Evolutionary conservation across 2,113 vertebrate species (phyloP).

Genomic region (Coryphaenoides rupestris): DNA sequence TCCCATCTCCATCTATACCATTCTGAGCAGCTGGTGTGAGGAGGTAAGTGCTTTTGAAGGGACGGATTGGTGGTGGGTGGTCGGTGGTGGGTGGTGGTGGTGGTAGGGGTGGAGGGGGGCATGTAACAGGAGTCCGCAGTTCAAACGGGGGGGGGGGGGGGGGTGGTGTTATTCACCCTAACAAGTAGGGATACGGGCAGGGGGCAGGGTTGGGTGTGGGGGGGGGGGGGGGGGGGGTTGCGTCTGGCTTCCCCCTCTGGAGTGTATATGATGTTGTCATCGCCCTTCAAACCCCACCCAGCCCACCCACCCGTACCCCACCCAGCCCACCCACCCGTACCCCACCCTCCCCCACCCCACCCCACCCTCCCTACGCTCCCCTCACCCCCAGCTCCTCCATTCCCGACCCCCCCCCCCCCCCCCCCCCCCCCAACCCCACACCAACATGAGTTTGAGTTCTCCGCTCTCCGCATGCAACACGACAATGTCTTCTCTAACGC

Average conservation of each 20-base stretch:
- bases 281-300: no score
- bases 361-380: no score
- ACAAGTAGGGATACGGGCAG: conserved; percentile 33
- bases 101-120: background rate
- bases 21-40: conserved; percentile 62
- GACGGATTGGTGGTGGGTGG: background rate
- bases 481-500: conserved; percentile 39
- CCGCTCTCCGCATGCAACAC: conserved; percentile 51
- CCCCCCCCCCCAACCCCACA: background rate
- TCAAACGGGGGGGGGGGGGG: conserved; percentile 42
- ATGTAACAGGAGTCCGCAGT: conserved; percentile 45
- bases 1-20: conserved; percentile 53
- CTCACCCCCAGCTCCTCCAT: background rate
- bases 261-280: background rate
- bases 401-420: conserved; percentile 6
- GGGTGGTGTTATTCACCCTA: conserved; percentile 43
- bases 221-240: conserved; percentile 22
- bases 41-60: conserved; percentile 67
- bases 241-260: conserved; percentile 15
- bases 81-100: no score
- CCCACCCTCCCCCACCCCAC: background rate
- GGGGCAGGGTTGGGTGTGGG: conserved; percentile 23
- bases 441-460: background rate
- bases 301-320: no score
- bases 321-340: background rate